phyloP scores from a whole-genome alignment of 1,140 invertebrate species.

The Drosophila lacteicornis region DNA sequence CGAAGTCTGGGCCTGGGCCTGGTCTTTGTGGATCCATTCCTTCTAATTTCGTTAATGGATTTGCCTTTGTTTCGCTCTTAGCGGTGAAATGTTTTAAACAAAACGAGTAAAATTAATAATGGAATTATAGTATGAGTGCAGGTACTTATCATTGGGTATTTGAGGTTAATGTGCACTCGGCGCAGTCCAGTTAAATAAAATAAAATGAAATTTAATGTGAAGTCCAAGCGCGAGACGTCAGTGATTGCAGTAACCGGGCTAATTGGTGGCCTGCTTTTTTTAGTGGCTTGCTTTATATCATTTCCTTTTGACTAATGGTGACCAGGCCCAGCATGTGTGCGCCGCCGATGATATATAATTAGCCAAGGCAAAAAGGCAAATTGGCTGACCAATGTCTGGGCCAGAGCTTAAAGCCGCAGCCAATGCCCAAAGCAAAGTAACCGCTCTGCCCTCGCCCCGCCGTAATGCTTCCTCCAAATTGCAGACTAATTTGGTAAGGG shows the following conservation, averaged over 20 bases:
- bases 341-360: conserved; percentile 73
- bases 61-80: conserved; percentile 48
- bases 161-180: conserved; percentile 64
- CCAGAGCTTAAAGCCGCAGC: conserved; percentile 34
- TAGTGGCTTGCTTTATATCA: conserved; percentile 46
- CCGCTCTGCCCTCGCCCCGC: conserved; percentile 17
- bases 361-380: conserved; percentile 55
- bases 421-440: conserved; percentile 41
- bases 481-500: conserved; percentile 73
- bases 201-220: conserved; percentile 41
- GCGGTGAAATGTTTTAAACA: conserved; percentile 72
- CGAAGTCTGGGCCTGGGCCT: conserved; percentile 6
- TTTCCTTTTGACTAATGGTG: conserved; percentile 34
- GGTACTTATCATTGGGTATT: conserved; percentile 48
- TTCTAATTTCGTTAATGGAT: conserved; percentile 80
- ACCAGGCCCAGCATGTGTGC: conserved; percentile 42
- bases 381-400: conserved; percentile 52
- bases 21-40: conserved; percentile 34
- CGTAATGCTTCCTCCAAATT: conserved; percentile 55
- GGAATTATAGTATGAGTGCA: conserved; percentile 44
- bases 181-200: conserved; percentile 33
- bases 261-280: conserved; percentile 58
- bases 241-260: conserved; percentile 49
- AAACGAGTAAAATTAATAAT: conserved; percentile 62
- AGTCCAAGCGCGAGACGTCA: conserved; percentile 1